Conservation (phyloP, 2,113 vertebrate species). For the Puffinus mauretanicus region DNA sequence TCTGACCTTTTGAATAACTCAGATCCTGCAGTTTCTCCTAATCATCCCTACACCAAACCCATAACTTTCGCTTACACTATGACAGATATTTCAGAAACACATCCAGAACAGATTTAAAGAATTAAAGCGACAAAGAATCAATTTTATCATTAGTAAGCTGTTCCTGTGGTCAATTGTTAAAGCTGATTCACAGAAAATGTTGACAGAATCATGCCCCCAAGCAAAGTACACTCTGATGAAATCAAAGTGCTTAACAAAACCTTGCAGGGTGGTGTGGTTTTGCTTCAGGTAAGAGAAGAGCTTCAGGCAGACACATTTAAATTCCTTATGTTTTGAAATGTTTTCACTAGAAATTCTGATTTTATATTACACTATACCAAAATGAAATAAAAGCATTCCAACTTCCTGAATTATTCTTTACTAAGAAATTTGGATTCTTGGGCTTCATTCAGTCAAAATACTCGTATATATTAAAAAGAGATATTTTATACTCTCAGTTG, state of each 20-base stretch:
- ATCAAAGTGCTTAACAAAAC: background rate
- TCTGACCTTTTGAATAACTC: slow-evolving; percentile 42
- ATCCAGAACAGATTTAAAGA: background rate
- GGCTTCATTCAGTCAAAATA: background rate
- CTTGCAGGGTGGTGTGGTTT: background rate
- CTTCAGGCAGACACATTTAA: background rate
- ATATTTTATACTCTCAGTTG: background rate
- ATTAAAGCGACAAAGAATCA: slow-evolving; percentile 16
- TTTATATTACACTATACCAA: background rate
- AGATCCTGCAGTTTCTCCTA: slow-evolving; percentile 8
- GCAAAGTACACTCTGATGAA: background rate
- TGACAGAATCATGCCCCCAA: background rate
- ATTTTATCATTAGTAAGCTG: background rate
- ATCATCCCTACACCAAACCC: background rate
- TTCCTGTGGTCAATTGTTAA: background rate
- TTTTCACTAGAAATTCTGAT: background rate
- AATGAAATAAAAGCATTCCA: background rate
- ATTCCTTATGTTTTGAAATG: background rate
- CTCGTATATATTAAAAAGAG: background rate
- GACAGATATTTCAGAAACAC: background rate
- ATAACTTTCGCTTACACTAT: background rate
- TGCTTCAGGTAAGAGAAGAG: background rate
- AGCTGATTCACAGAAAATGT: background rate
- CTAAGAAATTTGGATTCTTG: background rate
- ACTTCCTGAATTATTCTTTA: background rate